These are phyloP conservation scores for Strongylocentrotus purpuratus DNA, from an alignment of 35 echinoderm and acorn worm species.

Conservation along the genomic window DNA sequence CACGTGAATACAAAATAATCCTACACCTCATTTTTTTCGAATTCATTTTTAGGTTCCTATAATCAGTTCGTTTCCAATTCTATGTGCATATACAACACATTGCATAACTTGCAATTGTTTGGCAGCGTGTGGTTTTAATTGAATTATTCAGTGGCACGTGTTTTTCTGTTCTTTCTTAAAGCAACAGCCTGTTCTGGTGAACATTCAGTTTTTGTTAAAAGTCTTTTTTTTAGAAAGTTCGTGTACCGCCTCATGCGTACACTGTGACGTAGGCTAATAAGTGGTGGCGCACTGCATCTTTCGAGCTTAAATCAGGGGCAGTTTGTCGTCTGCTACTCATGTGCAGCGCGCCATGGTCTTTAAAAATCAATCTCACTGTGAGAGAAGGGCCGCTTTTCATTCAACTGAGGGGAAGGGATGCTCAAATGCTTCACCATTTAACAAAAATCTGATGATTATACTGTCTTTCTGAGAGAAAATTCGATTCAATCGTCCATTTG, in stretches of 20 bases:
- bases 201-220: background rate
- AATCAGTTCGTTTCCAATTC: background rate
- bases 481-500: background rate
- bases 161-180: background rate
- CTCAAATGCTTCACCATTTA: background rate
- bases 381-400: background rate
- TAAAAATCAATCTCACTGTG: background rate
- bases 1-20: slow-evolving; percentile 43
- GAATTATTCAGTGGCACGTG: slow-evolving; percentile 47
- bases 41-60: background rate
- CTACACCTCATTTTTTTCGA: background rate
- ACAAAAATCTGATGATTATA: background rate
- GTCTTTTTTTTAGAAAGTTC: background rate
- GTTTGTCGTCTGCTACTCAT: background rate
- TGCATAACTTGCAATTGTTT: slow-evolving; percentile 26
- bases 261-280: slow-evolving; percentile 14
- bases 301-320: background rate
- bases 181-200: background rate
- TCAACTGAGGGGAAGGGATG: background rate
- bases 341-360: background rate
- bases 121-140: slow-evolving; percentile 30
- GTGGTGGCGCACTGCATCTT: background rate
- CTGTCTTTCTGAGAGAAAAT: background rate
- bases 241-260: slow-evolving; percentile 40
- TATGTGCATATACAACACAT: slow-evolving; percentile 34